Conservation (phyloP, 2,113 vertebrate genomes). For the Corythaixoides concolor region DNA sequence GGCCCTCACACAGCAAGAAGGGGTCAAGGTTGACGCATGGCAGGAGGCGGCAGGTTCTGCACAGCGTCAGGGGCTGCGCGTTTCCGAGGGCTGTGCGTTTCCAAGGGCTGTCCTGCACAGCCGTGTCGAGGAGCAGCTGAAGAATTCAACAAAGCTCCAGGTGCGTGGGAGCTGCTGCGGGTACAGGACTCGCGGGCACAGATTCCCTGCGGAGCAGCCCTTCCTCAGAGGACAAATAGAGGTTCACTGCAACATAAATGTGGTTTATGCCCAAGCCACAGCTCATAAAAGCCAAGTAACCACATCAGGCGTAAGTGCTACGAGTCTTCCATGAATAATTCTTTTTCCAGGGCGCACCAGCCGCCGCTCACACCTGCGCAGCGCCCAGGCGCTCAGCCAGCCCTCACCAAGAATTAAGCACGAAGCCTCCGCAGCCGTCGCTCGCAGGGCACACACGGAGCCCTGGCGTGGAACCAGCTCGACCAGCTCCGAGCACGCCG, state of each 20-base stretch:
- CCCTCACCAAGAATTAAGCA: not conserved
- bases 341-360: not conserved
- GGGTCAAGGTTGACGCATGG: rapidly evolving
- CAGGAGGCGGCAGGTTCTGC: not conserved
- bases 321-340: not conserved
- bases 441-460: rapidly evolving
- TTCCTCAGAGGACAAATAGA: not conserved
- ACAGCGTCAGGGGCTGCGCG: rapidly evolving
- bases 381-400: rapidly evolving
- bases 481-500: rapidly evolving
- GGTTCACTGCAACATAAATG: not conserved
- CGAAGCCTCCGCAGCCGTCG: rapidly evolving
- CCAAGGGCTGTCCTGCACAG: not conserved
- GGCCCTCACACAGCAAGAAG: rapidly evolving
- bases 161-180: rapidly evolving
- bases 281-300: constrained; percentile 9
- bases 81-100: rapidly evolving
- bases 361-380: not conserved
- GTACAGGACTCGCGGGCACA: not conserved
- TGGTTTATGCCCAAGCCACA: not conserved
- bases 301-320: not conserved
- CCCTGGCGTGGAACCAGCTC: not conserved
- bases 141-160: not conserved
- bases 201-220: not conserved
- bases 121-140: rapidly evolving